Percentiles rank a stretch among this genome's conserved stretches.
Conservation (phyloP, 2,797 vertebrate genomes). For the Poecilia velifera region DNA sequence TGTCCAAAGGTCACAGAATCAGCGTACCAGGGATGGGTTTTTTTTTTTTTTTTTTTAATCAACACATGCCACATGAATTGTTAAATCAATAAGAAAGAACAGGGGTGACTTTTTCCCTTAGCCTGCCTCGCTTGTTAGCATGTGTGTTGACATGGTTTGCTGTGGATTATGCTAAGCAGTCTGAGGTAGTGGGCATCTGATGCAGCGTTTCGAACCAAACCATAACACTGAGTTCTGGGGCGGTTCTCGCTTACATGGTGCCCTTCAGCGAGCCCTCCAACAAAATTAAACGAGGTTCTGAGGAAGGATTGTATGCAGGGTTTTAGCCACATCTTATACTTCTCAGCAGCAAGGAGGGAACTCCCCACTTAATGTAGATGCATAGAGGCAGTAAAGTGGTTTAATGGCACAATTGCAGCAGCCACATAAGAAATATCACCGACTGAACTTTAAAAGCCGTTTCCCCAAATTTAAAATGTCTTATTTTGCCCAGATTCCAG, state of each 20-base stretch:
- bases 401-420: neutral
- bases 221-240: neutral
- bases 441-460: neutral
- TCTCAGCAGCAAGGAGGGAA: neutral
- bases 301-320: neutral
- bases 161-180: neutral
- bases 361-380: neutral
- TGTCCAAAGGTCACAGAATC: constrained; percentile 2
- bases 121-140: neutral
- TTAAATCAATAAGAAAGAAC: constrained; percentile 5
- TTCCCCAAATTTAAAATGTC: constrained; percentile 1
- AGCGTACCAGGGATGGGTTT: neutral
- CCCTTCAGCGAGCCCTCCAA: neutral
- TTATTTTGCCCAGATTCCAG: neutral
- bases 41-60: constrained; percentile 2
- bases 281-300: neutral
- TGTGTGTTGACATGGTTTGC: neutral
- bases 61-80: constrained; percentile 11
- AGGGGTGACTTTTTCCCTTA: constrained; percentile 8
- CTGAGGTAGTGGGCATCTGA: neutral
- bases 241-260: neutral
- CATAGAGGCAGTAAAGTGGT: neutral
- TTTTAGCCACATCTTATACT: neutral
- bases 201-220: neutral
- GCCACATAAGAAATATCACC: too few species aligned